Evolutionary conservation across 1,140 invertebrate genomes (phyloP).

Genomic region (Callitettix versicolor): DNA sequence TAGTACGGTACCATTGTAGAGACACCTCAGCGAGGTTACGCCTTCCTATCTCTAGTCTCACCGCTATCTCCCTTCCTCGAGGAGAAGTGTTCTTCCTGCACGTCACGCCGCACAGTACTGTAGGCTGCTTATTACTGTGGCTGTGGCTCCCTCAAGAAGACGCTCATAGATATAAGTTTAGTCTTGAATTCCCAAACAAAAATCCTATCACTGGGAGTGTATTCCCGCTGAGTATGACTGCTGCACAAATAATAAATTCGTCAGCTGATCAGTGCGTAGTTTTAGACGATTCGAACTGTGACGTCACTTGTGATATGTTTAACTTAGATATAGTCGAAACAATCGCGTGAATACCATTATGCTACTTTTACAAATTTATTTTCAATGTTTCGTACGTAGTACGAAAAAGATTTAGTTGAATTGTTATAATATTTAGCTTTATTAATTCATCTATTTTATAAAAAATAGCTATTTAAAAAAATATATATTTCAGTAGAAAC

Average conservation of each 20-base stretch:
- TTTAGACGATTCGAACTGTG: neutral
- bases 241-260: neutral
- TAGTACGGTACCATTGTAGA: conserved; percentile 22
- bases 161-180: neutral
- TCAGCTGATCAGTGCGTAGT: neutral
- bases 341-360: no score
- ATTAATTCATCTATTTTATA: no score
- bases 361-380: no score
- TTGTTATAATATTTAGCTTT: no score
- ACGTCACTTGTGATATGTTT: neutral
- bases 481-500: no score
- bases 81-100: conserved; percentile 9
- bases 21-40: neutral
- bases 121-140: conserved; percentile 1
- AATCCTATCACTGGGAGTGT: conserved; percentile 1
- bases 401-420: no score
- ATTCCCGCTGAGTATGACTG: conserved; percentile 6
- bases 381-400: no score
- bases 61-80: neutral
- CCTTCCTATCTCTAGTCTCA: conserved; percentile 9
- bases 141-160: conserved; percentile 4
- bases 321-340: no score
- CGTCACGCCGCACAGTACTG: neutral
- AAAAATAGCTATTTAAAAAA: no score
- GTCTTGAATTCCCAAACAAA: conserved; percentile 3